Evolutionary conservation across 2,797 vertebrate species (phyloP), one percentile per base, ranked within the genome.

Genomic region (Chaenodraco wilsoni): DNA sequence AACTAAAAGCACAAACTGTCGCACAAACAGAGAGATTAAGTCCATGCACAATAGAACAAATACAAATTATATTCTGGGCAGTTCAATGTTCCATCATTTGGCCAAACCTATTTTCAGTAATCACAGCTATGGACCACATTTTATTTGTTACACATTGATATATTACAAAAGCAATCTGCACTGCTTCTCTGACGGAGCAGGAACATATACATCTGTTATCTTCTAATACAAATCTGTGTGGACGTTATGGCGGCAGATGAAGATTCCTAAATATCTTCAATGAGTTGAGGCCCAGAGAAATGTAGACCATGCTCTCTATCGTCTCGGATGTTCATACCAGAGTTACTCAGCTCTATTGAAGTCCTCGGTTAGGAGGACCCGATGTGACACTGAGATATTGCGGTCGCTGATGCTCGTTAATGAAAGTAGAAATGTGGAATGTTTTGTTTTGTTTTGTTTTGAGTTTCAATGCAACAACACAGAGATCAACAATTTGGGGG

Each of bases 191-290:
- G 59, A 9, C 56, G 23, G 54, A 56, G n/a, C 71, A 41, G 65
- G 68, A 66, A 78, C 44, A 64, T 5, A 57, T 77, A 70, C 56
- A 77, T 56, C 72, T 74, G 60, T 63, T 81, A 76, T 81, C 21
- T 65, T 63, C 21, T 65, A 61, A 27, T 79, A 79, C 87, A 88
- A 72, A 75, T 51, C 69, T 46, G 40, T 72, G 81, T 76, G 82
- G 57, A 81, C 86, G 73, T 33, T 65, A 65, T 79, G 75, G 62
- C 69, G 70, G 62, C 37, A 45, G 78, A 51, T 19, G 52, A 76
- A 69, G 74, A 70, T 79, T 84, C 81, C 65, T 72, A 85, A 72
- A 70, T 56, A 74, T 88, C 82, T 84, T 88, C 84, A 88, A 85
- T 84, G 78, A 46, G 19, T 57, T 59, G 66, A 37, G 33, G 74